A percentile compares a stretch with the other conserved stretches of the same genome.
Conservation (phyloP, 2,888 invertebrate species). For the Leptodirus hochenwartii region DNA sequence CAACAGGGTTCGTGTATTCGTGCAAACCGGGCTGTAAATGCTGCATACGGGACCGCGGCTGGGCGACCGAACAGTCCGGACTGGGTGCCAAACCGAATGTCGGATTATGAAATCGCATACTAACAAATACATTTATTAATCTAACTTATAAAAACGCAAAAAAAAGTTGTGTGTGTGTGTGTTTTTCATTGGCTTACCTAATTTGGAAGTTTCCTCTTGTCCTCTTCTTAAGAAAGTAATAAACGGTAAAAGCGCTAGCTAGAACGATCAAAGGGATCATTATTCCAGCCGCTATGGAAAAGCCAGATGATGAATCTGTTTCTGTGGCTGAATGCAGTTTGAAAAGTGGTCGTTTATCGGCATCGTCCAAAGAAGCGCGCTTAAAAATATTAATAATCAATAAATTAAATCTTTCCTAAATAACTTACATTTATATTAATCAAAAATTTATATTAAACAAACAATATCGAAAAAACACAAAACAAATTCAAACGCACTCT, state of each 20-base stretch:
- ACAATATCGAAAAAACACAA: neutral
- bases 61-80: too few relatives aligned
- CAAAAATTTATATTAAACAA: neutral
- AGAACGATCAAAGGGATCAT: slow-evolving; percentile 10
- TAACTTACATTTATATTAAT: too few relatives aligned
- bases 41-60: too few relatives aligned
- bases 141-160: too few relatives aligned
- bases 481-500: neutral
- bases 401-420: too few relatives aligned
- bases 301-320: slow-evolving; percentile 6
- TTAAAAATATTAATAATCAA: neutral
- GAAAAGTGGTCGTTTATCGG: slow-evolving; percentile 10
- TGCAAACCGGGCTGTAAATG: slow-evolving; percentile 20
- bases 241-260: slow-evolving; percentile 11
- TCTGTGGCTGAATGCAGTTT: slow-evolving; percentile 4
- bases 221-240: slow-evolving; percentile 12
- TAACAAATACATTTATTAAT: slow-evolving; percentile 12
- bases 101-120: slow-evolving; percentile 24
- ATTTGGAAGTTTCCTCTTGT: slow-evolving; percentile 13
- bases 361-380: neutral
- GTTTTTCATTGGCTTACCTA: slow-evolving; percentile 11
- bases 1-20: slow-evolving; percentile 22
- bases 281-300: slow-evolving; percentile 10
- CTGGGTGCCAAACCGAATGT: slow-evolving; percentile 17
- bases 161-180: neutral